Conservation (phyloP, 2,113 vertebrate genomes). For the Ascaphus truei region DNA sequence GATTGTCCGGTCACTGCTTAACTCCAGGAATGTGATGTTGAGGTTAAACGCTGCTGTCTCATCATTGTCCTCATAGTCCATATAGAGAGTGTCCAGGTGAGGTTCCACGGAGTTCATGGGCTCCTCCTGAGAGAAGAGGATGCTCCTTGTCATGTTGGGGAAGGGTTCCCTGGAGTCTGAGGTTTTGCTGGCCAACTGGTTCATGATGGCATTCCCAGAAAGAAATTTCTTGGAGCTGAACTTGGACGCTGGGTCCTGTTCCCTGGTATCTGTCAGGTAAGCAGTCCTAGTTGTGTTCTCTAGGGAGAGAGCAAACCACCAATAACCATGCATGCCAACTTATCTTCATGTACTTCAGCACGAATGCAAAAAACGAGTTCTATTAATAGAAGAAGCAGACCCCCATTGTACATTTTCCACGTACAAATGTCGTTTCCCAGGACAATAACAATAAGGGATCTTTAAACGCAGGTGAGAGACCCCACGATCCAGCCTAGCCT, state of each 20-base stretch:
- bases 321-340: no score
- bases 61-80: slow-evolving; percentile 68
- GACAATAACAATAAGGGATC: no score
- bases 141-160: slow-evolving; percentile 78
- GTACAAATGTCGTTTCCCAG: no score
- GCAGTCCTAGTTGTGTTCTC: slow-evolving; percentile 60
- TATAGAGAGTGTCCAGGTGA: slow-evolving; percentile 53
- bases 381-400: no score
- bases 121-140: slow-evolving; percentile 69
- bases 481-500: no score
- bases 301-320: slow-evolving; percentile 47
- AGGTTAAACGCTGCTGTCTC: slow-evolving; percentile 38
- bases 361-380: no score
- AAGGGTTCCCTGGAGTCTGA: slow-evolving; percentile 64
- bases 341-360: no score
- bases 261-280: slow-evolving; percentile 49
- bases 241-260: slow-evolving; percentile 35
- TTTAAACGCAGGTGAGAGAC: no score
- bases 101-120: slow-evolving; percentile 54
- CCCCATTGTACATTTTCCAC: no score
- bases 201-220: slow-evolving; percentile 78
- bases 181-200: slow-evolving; percentile 63
- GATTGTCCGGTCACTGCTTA: slow-evolving; percentile 61
- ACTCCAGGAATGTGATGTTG: slow-evolving; percentile 77
- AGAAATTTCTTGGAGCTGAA: slow-evolving; percentile 60